Conservation (phyloP, 2,113 vertebrate genomes). For the Jaculus jaculus region DNA sequence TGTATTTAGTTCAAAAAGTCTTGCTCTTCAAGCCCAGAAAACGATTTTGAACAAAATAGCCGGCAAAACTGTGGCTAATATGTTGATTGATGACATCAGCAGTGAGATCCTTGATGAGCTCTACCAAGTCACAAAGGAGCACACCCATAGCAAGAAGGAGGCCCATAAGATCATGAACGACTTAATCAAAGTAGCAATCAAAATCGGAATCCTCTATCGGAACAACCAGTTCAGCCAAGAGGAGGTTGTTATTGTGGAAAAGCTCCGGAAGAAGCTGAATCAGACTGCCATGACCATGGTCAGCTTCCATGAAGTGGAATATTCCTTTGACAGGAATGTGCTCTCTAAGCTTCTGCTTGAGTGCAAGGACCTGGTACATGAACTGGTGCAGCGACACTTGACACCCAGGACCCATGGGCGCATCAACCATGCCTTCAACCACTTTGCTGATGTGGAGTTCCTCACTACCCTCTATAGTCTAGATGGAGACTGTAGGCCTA, state of each 20-base stretch:
- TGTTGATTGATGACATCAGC: conserved; percentile 97
- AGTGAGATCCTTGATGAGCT: conserved; percentile 98
- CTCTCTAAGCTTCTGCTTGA: conserved; percentile 94
- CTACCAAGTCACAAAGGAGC: conserved; percentile 94
- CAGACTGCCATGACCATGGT: conserved; percentile 98
- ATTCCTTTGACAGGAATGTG: conserved; percentile 95
- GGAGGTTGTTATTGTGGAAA: conserved; percentile 94
- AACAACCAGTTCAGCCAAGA: conserved; percentile 96
- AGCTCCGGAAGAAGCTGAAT: conserved; percentile 98
- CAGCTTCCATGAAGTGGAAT: conserved; percentile 98
- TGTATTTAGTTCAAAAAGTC: conserved; percentile 94
- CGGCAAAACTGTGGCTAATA: conserved; percentile 95
- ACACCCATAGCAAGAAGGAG: conserved; percentile 96
- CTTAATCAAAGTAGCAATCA: conserved; percentile 97
- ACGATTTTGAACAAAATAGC: conserved; percentile 99
- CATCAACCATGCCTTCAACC: conserved; percentile 97
- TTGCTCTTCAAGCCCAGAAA: conserved; percentile 97
- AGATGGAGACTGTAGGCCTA: conserved; percentile 92
- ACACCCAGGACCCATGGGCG: conserved; percentile 93
- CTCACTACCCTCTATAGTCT: conserved; percentile 93
- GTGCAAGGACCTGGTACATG: conserved; percentile 94
- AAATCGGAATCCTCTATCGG: conserved; percentile 96
- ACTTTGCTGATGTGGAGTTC: conserved; percentile 93
- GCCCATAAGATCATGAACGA: conserved; percentile 98
- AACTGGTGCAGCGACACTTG: conserved; percentile 95